Percentiles rank a stretch among this genome's conserved stretches.
These are phyloP conservation scores for Vicugna pacos DNA, from an alignment of 2,113 vertebrate genomes.

Conservation along the genomic window DNA sequence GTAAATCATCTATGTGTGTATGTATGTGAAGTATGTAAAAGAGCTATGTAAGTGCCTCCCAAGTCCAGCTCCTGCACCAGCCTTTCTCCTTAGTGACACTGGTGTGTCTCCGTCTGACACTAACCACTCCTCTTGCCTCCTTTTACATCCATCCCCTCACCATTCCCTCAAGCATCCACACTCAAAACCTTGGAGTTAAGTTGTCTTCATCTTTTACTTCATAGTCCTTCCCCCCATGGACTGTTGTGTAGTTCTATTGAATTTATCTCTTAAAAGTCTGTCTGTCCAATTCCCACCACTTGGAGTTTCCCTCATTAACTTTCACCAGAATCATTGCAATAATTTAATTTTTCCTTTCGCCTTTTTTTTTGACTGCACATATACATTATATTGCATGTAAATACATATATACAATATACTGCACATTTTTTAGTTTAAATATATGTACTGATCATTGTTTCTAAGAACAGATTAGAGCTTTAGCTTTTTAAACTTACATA, in stretches of 20 bases:
- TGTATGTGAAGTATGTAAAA: too few species aligned
- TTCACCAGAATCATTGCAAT: background rate
- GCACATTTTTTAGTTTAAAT: too few species aligned
- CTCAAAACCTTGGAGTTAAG: background rate
- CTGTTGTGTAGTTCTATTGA: background rate
- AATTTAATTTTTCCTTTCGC: background rate
- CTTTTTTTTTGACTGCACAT: background rate
- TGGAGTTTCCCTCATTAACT: background rate
- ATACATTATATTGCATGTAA: too few species aligned
- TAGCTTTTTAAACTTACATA: too few species aligned
- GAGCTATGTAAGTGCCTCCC: background rate
- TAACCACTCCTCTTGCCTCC: background rate
- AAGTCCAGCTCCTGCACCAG: too few species aligned
- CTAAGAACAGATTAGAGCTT: too few species aligned
- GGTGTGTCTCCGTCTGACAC: background rate
- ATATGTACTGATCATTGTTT: too few species aligned
- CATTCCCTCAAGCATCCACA: too few species aligned
- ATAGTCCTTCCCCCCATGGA: background rate
- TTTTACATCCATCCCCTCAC: background rate
- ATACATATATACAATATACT: too few species aligned
- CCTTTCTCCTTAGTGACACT: background rate
- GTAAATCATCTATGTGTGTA: too few species aligned
- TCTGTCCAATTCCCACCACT: background rate
- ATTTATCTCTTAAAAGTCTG: background rate
- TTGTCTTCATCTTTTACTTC: background rate